Evolutionary conservation across 2,797 vertebrate genomes (phyloP).

Genomic region (Argentina silus): DNA sequence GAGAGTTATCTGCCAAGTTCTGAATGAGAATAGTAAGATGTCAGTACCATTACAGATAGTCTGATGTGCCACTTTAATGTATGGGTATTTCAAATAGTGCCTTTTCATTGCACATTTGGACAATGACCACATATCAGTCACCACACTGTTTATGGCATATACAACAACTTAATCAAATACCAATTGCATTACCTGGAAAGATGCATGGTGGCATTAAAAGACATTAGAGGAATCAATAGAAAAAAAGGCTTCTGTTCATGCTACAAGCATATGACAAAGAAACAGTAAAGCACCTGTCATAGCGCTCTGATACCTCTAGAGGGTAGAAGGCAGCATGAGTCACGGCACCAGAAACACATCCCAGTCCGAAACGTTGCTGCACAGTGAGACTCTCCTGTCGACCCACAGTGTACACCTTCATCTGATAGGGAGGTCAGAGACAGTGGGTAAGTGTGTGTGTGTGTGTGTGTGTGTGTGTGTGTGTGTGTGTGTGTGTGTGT

Average conservation of each 20-base stretch:
- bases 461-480: not conserved
- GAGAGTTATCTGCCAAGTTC: not conserved
- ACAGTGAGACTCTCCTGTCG: constrained; percentile 68
- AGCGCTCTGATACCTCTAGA: constrained; percentile 76
- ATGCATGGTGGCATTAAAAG: too few relatives aligned
- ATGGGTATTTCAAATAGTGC: too few relatives aligned
- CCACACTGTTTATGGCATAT: not conserved
- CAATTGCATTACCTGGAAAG: too few relatives aligned
- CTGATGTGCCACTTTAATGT: too few relatives aligned
- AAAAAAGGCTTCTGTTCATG: not conserved
- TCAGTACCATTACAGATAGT: too few relatives aligned
- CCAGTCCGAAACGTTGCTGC: constrained; percentile 76
- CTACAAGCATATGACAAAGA: constrained; percentile 11
- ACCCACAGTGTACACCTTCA: constrained; percentile 70
- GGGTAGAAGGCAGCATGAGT: constrained; percentile 80
- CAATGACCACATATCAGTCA: not conserved
- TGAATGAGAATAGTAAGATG: too few relatives aligned
- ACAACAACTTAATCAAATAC: too few relatives aligned
- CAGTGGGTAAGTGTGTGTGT: not conserved
- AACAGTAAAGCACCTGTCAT: constrained; percentile 45
- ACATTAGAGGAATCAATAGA: too few relatives aligned
- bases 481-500: constrained; percentile 4
- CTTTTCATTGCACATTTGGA: too few relatives aligned
- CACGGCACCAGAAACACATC: constrained; percentile 76
- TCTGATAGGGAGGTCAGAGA: constrained; percentile 51